Base-by-base conservation (phyloP, 2,797 vertebrate genomes). In the Sebastes itinus region DNA sequence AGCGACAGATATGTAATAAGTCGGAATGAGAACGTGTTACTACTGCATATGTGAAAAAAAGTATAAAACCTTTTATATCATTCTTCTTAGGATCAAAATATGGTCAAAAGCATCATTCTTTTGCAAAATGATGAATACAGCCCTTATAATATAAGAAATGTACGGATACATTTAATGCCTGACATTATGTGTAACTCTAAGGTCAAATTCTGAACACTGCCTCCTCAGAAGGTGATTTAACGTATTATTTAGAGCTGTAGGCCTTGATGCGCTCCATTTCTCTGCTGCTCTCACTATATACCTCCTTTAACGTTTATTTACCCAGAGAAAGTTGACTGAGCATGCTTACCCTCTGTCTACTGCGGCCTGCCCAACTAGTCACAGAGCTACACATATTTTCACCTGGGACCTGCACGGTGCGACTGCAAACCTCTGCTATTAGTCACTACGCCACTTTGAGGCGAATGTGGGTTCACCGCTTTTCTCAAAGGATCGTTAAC, bases 401-500 rank as follows among this genome's bases (percentile, higher is more conserved):
- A 86, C 83, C 63, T 60, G 84, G 75, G 80, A 87, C 62, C 33
- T 62, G 33, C 42, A 25, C 12, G 54, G 69, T 72, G 62, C 22
- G 14, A 49, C 83, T 67, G 52, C 72, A 79, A 55, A 59, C 58
- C 76, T 77, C 35, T 35, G 54, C 84, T 84, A 80, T 80, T 86
- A 71, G 80, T 80, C 79, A 77, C 66, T 18, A 2, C 2, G 23
- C 30, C 74, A 78, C 79, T 65, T 63, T 75, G 71, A 80, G 68
- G 77, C 75, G 69, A 72, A 72, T 76, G 59, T 75, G 58, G 74
- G 76, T 84, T 86, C 76, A 84, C 18, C 67, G 59, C 67, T 78
- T 87, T 74, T 69, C 82, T 88, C 84, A 82, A 75, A 86, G 77
- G 72, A 82, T 84, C 70, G 77, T 88, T 84, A 88, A 67, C 69